Percentiles rank a stretch among this genome's conserved stretches.
Evolutionary conservation across 2,797 vertebrate genomes (phyloP).

Genomic region (Stomatorhinus walkeri): DNA sequence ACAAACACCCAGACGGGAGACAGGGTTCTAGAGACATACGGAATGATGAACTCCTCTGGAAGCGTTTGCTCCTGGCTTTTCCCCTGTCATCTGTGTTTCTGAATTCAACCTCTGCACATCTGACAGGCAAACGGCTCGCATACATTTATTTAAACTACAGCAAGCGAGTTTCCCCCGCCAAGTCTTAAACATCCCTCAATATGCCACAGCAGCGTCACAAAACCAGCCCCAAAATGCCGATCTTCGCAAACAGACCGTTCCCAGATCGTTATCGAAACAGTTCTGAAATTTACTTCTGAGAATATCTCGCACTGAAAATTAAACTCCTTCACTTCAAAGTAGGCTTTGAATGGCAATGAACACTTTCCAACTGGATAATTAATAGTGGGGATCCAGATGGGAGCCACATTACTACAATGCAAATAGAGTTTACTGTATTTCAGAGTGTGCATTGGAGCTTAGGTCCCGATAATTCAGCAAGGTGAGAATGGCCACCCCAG

Average conservation of each 20-base stretch:
- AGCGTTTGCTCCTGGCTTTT: neutral
- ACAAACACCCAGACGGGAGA: neutral
- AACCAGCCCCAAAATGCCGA: neutral
- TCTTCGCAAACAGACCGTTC: neutral
- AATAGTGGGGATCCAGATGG: neutral
- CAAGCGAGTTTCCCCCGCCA: neutral
- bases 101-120: neutral
- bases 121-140: neutral
- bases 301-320: neutral
- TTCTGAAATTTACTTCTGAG: neutral
- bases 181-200: neutral
- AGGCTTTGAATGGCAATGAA: neutral
- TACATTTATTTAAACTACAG: neutral
- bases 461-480: neutral
- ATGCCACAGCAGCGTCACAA: neutral
- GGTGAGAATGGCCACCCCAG: neutral
- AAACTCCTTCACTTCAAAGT: constrained; percentile 14
- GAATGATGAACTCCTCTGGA: neutral
- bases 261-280: neutral
- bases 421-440: neutral
- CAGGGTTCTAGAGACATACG: neutral
- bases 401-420: neutral
- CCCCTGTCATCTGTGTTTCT: neutral
- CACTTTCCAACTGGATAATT: neutral
- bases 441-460: neutral